Evolutionary conservation across 1,140 invertebrate genomes (phyloP).

Genomic region (Calosoma granatense): DNA sequence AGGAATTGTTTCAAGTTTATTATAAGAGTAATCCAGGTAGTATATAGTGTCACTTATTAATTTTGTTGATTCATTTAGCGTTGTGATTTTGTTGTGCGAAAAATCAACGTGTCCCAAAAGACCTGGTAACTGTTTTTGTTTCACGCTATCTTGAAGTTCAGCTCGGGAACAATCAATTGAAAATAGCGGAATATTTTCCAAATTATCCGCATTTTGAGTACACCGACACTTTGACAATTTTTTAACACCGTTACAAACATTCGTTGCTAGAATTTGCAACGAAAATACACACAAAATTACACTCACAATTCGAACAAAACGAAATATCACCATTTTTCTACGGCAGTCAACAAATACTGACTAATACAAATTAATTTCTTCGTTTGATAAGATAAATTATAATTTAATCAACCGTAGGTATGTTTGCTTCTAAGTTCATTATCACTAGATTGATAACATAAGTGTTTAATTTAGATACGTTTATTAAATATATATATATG

Average conservation of each 20-base stretch:
- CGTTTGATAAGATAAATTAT: no score
- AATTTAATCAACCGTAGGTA: no score
- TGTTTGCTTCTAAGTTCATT: no score
- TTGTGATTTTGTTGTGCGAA: conserved; percentile 25
- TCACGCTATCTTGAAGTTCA: conserved; percentile 18
- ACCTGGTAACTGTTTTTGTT: conserved; percentile 14
- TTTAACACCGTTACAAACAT: background rate
- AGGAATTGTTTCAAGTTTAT: conserved; percentile 34
- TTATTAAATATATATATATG: no score
- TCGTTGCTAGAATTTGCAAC: no score
- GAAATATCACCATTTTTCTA: no score
- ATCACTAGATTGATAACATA: no score
- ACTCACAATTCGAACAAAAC: no score
- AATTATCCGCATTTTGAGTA: background rate
- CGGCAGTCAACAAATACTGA: no score
- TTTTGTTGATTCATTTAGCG: conserved; percentile 19
- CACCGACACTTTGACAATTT: background rate
- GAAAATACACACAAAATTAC: no score
- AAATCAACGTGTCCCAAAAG: conserved; percentile 23
- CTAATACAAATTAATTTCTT: no score
- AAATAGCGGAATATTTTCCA: background rate
- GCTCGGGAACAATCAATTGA: conserved; percentile 19
- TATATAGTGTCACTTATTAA: conserved; percentile 11
- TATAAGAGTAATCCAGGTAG: conserved; percentile 25
- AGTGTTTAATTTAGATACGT: no score